phyloP scores from a whole-genome alignment of 1,140 invertebrate genomes.

The Penaeus chinensis region DNA sequence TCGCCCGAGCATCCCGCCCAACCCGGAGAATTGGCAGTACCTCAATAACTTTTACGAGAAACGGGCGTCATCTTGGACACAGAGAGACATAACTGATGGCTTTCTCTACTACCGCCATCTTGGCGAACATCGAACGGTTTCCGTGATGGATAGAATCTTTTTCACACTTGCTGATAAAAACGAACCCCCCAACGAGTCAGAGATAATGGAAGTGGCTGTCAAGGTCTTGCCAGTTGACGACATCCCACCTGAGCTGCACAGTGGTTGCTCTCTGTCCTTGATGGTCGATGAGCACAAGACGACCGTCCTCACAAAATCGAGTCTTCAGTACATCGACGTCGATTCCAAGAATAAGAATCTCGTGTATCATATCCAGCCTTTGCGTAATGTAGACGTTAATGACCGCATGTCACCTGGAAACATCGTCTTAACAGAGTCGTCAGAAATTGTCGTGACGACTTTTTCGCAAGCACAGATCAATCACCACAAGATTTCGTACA shows the following conservation, averaged over 20 bases:
- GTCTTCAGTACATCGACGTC: conserved; percentile 67
- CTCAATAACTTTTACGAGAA: conserved; percentile 67
- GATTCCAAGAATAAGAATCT: conserved; percentile 67
- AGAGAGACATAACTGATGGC: conserved; percentile 68
- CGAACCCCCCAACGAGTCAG: conserved; percentile 68
- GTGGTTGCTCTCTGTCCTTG: conserved; percentile 66
- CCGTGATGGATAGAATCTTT: conserved; percentile 66
- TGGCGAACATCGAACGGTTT: conserved; percentile 65
- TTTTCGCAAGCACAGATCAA: conserved; percentile 69
- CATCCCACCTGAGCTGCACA: conserved; percentile 67
- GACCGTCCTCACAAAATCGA: conserved; percentile 66
- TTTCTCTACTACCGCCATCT: conserved; percentile 68
- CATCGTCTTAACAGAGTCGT: conserved; percentile 67
- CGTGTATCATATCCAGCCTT: conserved; percentile 66
- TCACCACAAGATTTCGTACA: conserved; percentile 69
- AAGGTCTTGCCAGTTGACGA: conserved; percentile 69
- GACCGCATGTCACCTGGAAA: conserved; percentile 66
- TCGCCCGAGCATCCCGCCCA: conserved; percentile 66
- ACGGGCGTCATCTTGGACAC: conserved; percentile 67
- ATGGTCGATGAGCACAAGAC: conserved; percentile 68
- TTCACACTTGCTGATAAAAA: conserved; percentile 67
- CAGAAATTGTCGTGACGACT: conserved; percentile 63
- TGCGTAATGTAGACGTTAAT: conserved; percentile 67
- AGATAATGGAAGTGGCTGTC: conserved; percentile 66
- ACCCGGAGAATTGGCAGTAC: conserved; percentile 67